These are phyloP conservation scores for Amphiprion percula DNA, from an alignment of 2,113 vertebrate species.

Conservation along the genomic window DNA sequence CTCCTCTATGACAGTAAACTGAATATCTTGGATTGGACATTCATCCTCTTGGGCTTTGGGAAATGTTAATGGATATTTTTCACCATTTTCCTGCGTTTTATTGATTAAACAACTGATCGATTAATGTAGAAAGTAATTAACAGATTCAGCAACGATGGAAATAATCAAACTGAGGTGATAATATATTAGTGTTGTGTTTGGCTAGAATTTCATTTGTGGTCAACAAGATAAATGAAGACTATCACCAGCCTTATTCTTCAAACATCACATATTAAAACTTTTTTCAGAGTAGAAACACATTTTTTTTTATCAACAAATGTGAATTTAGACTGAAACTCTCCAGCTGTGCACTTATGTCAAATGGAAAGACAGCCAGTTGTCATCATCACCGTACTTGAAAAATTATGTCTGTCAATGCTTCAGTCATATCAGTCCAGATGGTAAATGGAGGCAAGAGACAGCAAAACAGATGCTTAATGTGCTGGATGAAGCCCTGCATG, in stretches of 20 bases:
- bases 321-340: slow-evolving; percentile 35
- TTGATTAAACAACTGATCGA: too few relatives aligned
- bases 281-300: background rate
- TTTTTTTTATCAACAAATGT: slow-evolving; percentile 2
- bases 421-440: slow-evolving; percentile 44
- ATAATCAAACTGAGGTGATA: too few relatives aligned
- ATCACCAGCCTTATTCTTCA: background rate
- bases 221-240: background rate
- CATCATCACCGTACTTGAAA: slow-evolving; percentile 11
- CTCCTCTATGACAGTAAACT: too few relatives aligned
- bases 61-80: too few relatives aligned
- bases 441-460: slow-evolving; percentile 42
- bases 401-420: slow-evolving; percentile 26
- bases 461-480: slow-evolving; percentile 51
- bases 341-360: background rate
- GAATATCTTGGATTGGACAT: too few relatives aligned
- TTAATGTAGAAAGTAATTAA: too few relatives aligned
- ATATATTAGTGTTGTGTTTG: too few relatives aligned
- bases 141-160: too few relatives aligned
- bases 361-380: slow-evolving; percentile 5
- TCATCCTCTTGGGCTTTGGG: too few relatives aligned
- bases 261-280: background rate
- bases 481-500: slow-evolving; percentile 38
- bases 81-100: too few relatives aligned
- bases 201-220: background rate